Conservation (phyloP, 2,888 invertebrate genomes). For the Taenaris catops region DNA sequence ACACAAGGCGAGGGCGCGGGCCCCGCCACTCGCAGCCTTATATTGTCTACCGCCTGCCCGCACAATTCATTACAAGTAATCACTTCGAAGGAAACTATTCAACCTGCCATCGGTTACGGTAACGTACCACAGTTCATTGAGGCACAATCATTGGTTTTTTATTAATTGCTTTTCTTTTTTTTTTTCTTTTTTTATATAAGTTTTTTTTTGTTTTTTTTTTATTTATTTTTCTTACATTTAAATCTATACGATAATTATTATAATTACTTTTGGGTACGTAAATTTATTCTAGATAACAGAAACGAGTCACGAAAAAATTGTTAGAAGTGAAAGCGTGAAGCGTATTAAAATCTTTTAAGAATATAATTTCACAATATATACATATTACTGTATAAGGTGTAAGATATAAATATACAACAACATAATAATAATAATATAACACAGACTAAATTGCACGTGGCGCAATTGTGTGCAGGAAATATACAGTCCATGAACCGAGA, state of each 20-base stretch:
- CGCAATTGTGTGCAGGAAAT: constrained; percentile 74
- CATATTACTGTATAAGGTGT: constrained; percentile 72
- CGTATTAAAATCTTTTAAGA: constrained; percentile 74
- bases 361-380: constrained; percentile 77
- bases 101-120: constrained; percentile 75
- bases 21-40: constrained; percentile 57
- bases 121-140: constrained; percentile 80
- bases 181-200: constrained; percentile 40
- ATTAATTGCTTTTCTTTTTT: constrained; percentile 68
- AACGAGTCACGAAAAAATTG: constrained; percentile 75
- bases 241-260: constrained; percentile 72
- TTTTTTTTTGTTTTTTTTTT: constrained; percentile 41
- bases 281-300: constrained; percentile 79
- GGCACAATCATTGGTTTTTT: constrained; percentile 80
- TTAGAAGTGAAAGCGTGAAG: constrained; percentile 77
- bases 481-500: constrained; percentile 74
- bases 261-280: constrained; percentile 79
- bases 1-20: constrained; percentile 66
- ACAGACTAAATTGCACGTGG: constrained; percentile 78
- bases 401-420: constrained; percentile 78
- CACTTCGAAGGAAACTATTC: constrained; percentile 64
- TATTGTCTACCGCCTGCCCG: constrained; percentile 57
- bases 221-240: constrained; percentile 33
- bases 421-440: constrained; percentile 78
- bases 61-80: constrained; percentile 55